phyloP scores from a whole-genome alignment of 2,888 invertebrate genomes.

The Uropetala carovei region DNA sequence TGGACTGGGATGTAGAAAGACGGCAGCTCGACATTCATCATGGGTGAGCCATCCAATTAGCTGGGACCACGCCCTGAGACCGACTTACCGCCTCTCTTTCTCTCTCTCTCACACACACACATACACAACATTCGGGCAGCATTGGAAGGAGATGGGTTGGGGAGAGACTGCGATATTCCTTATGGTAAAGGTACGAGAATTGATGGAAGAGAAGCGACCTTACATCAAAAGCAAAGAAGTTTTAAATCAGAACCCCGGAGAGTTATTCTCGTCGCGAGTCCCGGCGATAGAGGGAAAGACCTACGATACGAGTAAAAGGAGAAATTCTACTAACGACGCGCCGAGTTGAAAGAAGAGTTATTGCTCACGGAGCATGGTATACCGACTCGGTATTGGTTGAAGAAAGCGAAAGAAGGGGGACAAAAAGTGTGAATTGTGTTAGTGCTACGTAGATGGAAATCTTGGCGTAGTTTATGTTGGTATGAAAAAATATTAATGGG shows the following conservation, averaged over 20 bases:
- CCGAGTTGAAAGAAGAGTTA: constrained; percentile 36
- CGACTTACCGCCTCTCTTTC: constrained; percentile 37
- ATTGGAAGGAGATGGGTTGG: too few relatives aligned
- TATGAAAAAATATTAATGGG: background rate
- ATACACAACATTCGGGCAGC: constrained; percentile 3
- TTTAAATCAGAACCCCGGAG: constrained; percentile 46
- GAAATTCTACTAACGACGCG: constrained; percentile 58
- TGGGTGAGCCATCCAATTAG: constrained; percentile 52
- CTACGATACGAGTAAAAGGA: constrained; percentile 18
- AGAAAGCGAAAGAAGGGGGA: constrained; percentile 27
- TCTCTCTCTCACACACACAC: too few relatives aligned
- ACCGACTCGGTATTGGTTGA: constrained; percentile 42
- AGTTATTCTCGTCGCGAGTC: background rate
- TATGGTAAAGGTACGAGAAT: constrained; percentile 46
- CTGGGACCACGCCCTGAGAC: constrained; percentile 52
- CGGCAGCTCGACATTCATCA: constrained; percentile 58
- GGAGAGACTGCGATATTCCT: constrained; percentile 40
- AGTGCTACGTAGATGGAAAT: constrained; percentile 14
- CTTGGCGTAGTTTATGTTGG: constrained; percentile 1
- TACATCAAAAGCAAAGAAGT: constrained; percentile 48
- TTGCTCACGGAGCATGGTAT: constrained; percentile 33
- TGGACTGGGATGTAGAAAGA: constrained; percentile 14
- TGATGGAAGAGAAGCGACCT: constrained; percentile 51
- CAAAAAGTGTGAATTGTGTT: constrained; percentile 28
- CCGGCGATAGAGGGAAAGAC: constrained; percentile 6